Evolutionary conservation across 2,888 invertebrate genomes (phyloP).

Genomic region (Neoitamus cyanurus): DNA sequence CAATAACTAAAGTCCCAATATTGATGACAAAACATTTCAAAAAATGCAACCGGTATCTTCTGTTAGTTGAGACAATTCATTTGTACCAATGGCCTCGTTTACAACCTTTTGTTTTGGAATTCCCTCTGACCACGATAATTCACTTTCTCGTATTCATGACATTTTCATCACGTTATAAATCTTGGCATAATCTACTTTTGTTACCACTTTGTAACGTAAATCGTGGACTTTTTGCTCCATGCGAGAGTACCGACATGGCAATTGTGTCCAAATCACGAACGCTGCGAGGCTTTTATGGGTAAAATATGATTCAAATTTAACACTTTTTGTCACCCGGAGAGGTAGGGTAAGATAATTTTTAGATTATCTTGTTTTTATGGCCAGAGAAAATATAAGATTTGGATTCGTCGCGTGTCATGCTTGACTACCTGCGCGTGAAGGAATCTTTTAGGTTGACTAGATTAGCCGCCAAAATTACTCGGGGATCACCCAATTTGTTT

Average conservation of each 20-base stretch:
- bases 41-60: background rate
- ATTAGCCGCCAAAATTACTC: background rate
- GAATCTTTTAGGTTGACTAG: background rate
- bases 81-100: constrained; percentile 23
- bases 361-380: background rate
- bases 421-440: background rate
- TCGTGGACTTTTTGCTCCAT: background rate
- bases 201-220: background rate
- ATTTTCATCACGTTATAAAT: constrained; percentile 33
- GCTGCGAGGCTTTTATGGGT: background rate
- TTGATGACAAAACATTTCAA: background rate
- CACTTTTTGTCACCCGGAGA: background rate
- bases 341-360: background rate
- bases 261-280: background rate
- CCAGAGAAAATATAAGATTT: background rate
- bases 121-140: constrained; percentile 10
- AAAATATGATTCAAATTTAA: background rate
- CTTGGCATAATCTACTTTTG: constrained; percentile 7
- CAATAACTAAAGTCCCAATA: background rate
- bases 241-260: background rate
- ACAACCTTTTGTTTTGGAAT: background rate
- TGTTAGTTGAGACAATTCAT: background rate
- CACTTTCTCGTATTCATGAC: constrained; percentile 6
- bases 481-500: background rate
- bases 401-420: background rate